phyloP scores from a whole-genome alignment of 2,888 invertebrate species.

The Geotrupes spiniger region DNA sequence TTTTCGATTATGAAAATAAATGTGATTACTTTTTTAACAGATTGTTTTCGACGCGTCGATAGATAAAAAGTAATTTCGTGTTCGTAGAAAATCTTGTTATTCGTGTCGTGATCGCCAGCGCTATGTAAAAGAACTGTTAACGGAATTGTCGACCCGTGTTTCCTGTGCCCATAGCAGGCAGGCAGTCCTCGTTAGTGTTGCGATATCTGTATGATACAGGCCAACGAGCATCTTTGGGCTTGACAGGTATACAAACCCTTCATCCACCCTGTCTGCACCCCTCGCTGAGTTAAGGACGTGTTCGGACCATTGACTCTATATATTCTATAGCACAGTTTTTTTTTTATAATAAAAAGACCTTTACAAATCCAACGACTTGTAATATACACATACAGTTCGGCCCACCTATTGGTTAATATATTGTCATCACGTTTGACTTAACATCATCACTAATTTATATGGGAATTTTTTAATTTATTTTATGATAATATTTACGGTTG shows the following conservation, averaged over 20 bases:
- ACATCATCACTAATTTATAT: too few species aligned
- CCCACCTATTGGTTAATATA: too few species aligned
- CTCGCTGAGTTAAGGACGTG: slow-evolving; percentile 15
- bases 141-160: slow-evolving; percentile 16
- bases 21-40: too few species aligned
- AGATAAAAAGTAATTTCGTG: too few species aligned
- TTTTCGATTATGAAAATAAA: too few species aligned
- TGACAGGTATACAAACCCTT: slow-evolving; percentile 30
- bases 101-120: neutral
- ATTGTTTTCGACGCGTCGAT: too few species aligned
- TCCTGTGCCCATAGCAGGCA: slow-evolving; percentile 20
- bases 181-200: slow-evolving; percentile 29
- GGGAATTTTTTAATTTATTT: too few species aligned
- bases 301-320: slow-evolving; percentile 13
- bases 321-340: slow-evolving; percentile 1
- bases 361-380: neutral
- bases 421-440: too few species aligned
- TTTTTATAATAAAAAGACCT: neutral
- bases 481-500: too few species aligned
- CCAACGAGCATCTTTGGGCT: slow-evolving; percentile 25
- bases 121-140: slow-evolving; percentile 8
- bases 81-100: neutral
- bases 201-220: slow-evolving; percentile 27
- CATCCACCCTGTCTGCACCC: slow-evolving; percentile 27
- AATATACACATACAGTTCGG: too few species aligned